Evolutionary conservation across 2,113 vertebrate species (phyloP), one percentile per base, ranked within the genome.

Genomic region (Ahaetulla prasina): DNA sequence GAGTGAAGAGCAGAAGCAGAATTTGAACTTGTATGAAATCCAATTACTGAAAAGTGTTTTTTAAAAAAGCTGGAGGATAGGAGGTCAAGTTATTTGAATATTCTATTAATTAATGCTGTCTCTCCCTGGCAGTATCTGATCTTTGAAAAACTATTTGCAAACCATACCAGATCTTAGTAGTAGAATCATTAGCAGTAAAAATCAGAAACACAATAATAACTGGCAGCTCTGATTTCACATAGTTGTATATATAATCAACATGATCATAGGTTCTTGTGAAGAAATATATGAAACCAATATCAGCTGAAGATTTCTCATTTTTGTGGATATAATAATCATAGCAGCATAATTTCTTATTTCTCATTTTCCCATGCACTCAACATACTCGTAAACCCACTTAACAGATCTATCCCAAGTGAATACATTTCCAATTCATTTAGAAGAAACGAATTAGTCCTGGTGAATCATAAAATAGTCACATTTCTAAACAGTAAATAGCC

Each of bases 381-480:
- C 53, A 57, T 92, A 92, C 88, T 90, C 84, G 87, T 55, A 92
- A 50, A 90, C 92, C n/a, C 1, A 0, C 90, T 94, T 80, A 87
- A 74, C 89, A 91, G 93, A 25, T 45, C 49, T 91, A 63, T n/a
- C 43, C 23, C 92, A 92, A 80, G 2, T 85, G 45, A 94, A 95
- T 88, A 86, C 2, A 43, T 45, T 92, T 95, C 52, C 43, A 89
- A 88, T 52, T 89, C 55, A 93, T 91, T 94, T 94, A 90, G 92
- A 89, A 93, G 92, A 94, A 93, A 60, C 85, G 20, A 95, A 89
- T 85, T 89, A 88, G 87, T 54, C 94, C 74, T 0, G 6, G 49
- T 2, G 90, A 87, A 52, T 93, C 94, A 94, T 63, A 63, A 92
- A 93, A 92, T 39, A 88, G 22, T 87, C 89, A 43, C 60, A 92